Evolutionary conservation across 2,113 vertebrate species (phyloP), one percentile per base, ranked within the genome.

Genomic region (Osmerus mordax): DNA sequence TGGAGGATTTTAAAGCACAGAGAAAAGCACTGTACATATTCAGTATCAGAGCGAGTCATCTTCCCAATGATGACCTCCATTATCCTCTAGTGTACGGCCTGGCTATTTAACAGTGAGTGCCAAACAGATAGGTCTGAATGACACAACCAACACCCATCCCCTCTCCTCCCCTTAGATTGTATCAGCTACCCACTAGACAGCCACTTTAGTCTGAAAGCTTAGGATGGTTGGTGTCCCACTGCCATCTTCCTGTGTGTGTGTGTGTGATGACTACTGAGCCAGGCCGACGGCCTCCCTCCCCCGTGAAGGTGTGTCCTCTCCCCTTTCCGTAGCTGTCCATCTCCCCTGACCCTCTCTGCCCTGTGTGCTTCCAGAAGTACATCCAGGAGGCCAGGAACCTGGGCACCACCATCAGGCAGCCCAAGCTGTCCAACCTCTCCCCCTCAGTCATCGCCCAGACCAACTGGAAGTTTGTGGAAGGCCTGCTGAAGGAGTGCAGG

Each of bases 381-480:
- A 98, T 99, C 83, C 97, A 99, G 80, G 97, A 99, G 89, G 97
- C 97, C 80, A 93, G 97, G 77, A 99, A 94, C 81, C 88, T 99
- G 83, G 96, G 97, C 65, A 98, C 95, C n/a, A 95, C 94, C 56
- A 97, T 99, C 78, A 92, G 96, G 29, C 97, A 98, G 85, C 97
- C 97, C 78, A 99, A 99, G 67, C 89, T 99, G 28, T 99, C 97
- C 72, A 98, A 99, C 89, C 93, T 99, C 14, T 99, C 97, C 0
- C 97, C 97, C 0, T 98, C 97, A 0, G 97, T 99, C 75, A 99
- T 99, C 64, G 97, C 97, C 54, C 97, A 99, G 80, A 98, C 97
- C n/a, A 99, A 99, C 89, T 99, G 96, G 95, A 99, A 99, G 77
- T 99, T 99, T 92, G 97, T 99, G 12, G 97, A 99, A 80, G 97